Base-by-base conservation (phyloP, 2,888 invertebrate species). In the Pachliopta kotzebuea region DNA sequence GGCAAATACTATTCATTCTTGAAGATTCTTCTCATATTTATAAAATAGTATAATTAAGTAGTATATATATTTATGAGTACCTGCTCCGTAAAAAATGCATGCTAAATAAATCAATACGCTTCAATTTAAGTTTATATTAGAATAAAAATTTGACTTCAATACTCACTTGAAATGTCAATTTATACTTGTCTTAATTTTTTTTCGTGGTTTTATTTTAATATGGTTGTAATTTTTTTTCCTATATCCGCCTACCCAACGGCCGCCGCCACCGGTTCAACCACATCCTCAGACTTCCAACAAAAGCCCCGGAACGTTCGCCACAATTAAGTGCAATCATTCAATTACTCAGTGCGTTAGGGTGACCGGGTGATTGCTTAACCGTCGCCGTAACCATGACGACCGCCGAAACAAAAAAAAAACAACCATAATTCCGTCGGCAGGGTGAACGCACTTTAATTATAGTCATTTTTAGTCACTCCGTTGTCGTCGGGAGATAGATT, bases 271-370 rank as follows among this genome's bases (percentile, higher is more conserved):
- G 74, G 86, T 82, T 78, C 77, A 77, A 84, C 84, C 83, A 75
- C 82, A 81, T 77, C 79, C 78, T 77, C 74, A 67, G 78, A 68
- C 74, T 69, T 79, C 77, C 72, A 69, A 77, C 74, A 71, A 80
- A 83, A 81, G 76, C 78, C 70, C 79, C 73, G 60, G 71, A 54
- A 72, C 67, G 72, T 70, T 57, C 66, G 68, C 67, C 67, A 68
- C 78, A 85, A 87, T 86, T 85, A 86, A 75, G 76, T 71, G 69
- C 79, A 86, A 86, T 87, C 81, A 85, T 85, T 83, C 84, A 84
- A 85, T 88, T 84, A 85, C 67, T 62, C 58, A 26, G 67, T 71
- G 71, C 71, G 76, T 74, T 75, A 77, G 80, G 72, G 72, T 71
- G 70, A 61, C 68, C 63, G 20, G 52, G 17, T 59, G 21, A 52